A percentile compares a stretch with the other conserved stretches of the same genome.
phyloP scores from a whole-genome alignment of 2,113 vertebrate species.

The Neomonachus schauinslandi region DNA sequence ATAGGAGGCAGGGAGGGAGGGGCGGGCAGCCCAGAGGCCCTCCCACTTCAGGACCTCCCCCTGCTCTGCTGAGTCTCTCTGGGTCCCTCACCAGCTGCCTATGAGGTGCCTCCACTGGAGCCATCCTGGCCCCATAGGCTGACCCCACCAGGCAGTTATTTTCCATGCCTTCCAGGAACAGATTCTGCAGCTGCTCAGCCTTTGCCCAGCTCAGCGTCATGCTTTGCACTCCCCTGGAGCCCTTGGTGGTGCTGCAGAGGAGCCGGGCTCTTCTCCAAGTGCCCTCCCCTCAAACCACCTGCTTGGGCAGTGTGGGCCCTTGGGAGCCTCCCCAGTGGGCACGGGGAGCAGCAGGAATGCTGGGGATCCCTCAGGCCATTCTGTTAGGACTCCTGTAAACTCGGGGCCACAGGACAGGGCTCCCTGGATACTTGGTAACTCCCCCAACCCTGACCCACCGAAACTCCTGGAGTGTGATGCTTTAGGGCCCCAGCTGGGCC shows the following conservation, averaged over 20 bases:
- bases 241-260: accelerated
- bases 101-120: background rate
- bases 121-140: accelerated
- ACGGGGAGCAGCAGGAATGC: too few species aligned
- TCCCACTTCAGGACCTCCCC: background rate
- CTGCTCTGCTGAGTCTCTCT: background rate
- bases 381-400: background rate
- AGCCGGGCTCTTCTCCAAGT: background rate
- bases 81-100: slow-evolving; percentile 51
- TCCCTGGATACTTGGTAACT: background rate
- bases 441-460: too few species aligned
- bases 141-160: background rate
- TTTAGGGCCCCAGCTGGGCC: background rate
- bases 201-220: slow-evolving; percentile 45
- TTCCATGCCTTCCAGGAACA: slow-evolving; percentile 65
- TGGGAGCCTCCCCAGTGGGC: background rate
- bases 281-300: slow-evolving; percentile 38
- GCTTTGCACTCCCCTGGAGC: background rate
- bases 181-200: slow-evolving; percentile 72
- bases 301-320: background rate
- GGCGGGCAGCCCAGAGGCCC: background rate
- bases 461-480: too few species aligned
- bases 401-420: background rate
- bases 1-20: background rate
- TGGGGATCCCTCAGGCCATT: background rate